These are phyloP conservation scores for Apteryx owenii DNA, from an alignment of 2,113 vertebrate genomes.

Conservation along the genomic window DNA sequence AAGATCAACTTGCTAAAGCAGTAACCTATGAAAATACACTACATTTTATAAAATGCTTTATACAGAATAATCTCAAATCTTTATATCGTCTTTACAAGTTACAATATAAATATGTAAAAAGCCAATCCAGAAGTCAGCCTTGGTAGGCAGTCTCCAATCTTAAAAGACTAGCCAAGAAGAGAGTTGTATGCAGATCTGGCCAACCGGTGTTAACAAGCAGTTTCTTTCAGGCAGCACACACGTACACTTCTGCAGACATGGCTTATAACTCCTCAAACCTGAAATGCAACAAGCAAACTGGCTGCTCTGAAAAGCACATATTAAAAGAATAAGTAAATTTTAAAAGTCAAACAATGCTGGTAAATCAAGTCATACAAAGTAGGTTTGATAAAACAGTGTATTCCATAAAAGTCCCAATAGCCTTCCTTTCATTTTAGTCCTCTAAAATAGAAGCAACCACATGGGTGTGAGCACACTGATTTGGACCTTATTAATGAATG, in stretches of 20 bases:
- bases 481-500: not conserved
- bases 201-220: not conserved
- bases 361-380: not conserved
- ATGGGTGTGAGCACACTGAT: rapidly evolving
- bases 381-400: not conserved
- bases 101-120: not conserved
- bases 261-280: not conserved
- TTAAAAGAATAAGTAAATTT: not conserved
- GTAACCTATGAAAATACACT: rapidly evolving
- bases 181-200: not conserved
- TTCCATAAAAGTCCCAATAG: not conserved
- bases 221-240: not conserved
- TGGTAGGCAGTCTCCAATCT: not conserved
- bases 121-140: not conserved
- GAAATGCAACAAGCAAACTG: not conserved
- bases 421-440: not conserved
- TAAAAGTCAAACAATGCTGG: not conserved
- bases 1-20: not conserved
- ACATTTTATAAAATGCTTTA: not conserved
- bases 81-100: not conserved
- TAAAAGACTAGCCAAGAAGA: not conserved
- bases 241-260: not conserved
- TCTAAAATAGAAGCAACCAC: not conserved
- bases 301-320: not conserved
- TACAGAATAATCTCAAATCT: not conserved